phyloP scores from a whole-genome alignment of 2,113 vertebrate genomes.

The Arizona elegans region DNA sequence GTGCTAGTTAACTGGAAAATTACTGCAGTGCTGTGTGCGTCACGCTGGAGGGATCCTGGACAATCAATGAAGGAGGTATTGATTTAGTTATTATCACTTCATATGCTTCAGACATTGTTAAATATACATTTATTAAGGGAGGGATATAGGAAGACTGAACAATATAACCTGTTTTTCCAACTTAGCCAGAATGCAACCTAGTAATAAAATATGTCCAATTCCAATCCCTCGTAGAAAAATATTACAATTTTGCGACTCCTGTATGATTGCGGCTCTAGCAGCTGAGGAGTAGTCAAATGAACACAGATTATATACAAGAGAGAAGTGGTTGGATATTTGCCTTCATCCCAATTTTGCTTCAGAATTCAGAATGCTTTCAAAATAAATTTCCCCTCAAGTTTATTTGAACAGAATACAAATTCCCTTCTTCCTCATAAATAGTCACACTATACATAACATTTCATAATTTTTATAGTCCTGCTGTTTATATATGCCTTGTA shows the following conservation, averaged over 20 bases:
- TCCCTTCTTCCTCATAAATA: slow-evolving; percentile 55
- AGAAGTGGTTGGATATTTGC: neutral
- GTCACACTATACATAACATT: slow-evolving; percentile 61
- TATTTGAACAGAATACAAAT: slow-evolving; percentile 57
- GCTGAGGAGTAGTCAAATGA: neutral
- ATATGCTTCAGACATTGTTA: slow-evolving; percentile 74
- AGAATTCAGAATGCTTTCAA: slow-evolving; percentile 21
- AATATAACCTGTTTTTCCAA: slow-evolving; percentile 9
- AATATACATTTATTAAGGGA: slow-evolving; percentile 75
- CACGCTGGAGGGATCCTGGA: slow-evolving; percentile 72
- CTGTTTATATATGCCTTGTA: slow-evolving; percentile 83
- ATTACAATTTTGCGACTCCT: neutral
- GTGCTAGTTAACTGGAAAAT: slow-evolving; percentile 73
- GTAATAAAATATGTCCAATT: neutral
- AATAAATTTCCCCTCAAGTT: slow-evolving; percentile 33
- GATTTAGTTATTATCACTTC: slow-evolving; percentile 77
- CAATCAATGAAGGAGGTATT: slow-evolving; percentile 74
- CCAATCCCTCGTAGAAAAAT: neutral
- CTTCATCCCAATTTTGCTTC: neutral
- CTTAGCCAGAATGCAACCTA: neutral
- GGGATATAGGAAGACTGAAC: slow-evolving; percentile 53
- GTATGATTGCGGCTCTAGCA: neutral
- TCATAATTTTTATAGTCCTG: slow-evolving; percentile 67
- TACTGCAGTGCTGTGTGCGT: slow-evolving; percentile 62
- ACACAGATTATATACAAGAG: neutral